These are phyloP conservation scores for Penelope pileata DNA, from an alignment of 2,113 vertebrate species.

Conservation along the genomic window DNA sequence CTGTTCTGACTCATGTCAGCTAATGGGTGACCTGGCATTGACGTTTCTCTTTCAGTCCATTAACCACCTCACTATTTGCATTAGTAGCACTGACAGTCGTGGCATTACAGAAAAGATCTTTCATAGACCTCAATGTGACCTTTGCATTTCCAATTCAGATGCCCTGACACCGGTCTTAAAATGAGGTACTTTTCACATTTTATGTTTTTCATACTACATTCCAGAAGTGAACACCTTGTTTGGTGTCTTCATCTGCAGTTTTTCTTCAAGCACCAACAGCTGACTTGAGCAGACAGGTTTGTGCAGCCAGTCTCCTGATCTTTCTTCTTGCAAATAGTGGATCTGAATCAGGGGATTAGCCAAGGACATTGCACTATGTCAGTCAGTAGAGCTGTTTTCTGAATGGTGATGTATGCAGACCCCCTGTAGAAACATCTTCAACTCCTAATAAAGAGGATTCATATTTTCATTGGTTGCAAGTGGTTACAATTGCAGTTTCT, in stretches of 20 bases:
- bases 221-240: background rate
- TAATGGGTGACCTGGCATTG: background rate
- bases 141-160: background rate
- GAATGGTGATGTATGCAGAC: background rate
- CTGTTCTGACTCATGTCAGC: background rate
- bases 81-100: background rate
- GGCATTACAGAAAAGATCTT: background rate
- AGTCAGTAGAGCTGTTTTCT: background rate
- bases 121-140: background rate
- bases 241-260: background rate
- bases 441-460: background rate
- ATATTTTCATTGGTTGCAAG: background rate
- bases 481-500: background rate
- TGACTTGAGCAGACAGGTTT: background rate
- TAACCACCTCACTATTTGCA: background rate
- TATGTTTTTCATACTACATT: background rate
- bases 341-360: background rate
- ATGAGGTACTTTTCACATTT: background rate
- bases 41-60: conserved; percentile 8
- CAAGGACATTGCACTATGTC: background rate
- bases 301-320: background rate
- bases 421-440: background rate
- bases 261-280: fast-evolving
- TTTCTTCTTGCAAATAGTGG: background rate
- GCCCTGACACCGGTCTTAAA: background rate